Evolutionary conservation across 2,113 vertebrate species (phyloP).

Genomic region (Oreotrochilus melanogaster): DNA sequence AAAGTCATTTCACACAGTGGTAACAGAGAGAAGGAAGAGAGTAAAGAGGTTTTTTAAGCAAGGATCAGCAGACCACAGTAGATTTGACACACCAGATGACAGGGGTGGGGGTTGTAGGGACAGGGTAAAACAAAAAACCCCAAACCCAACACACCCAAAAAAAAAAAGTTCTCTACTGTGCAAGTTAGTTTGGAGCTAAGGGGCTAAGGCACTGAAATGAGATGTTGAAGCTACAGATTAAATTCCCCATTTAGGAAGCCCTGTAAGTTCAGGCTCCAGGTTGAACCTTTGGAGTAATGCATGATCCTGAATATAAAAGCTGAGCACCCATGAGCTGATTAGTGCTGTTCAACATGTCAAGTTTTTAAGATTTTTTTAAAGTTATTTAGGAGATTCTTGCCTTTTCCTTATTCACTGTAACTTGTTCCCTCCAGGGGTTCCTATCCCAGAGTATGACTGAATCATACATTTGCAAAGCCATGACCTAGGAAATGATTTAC

Average conservation of each 20-base stretch:
- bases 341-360: background rate
- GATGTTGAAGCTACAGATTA: background rate
- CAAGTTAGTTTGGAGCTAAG: background rate
- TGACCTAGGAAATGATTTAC: background rate
- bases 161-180: background rate
- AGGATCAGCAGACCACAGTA: background rate
- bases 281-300: background rate
- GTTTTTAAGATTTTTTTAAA: background rate
- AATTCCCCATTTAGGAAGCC: background rate
- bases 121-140: background rate
- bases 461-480: background rate
- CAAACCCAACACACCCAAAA: too few relatives aligned
- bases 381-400: background rate
- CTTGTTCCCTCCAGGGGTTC: background rate
- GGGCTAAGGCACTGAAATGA: background rate
- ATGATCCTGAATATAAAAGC: background rate
- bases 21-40: background rate
- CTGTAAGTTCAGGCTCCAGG: background rate
- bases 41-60: background rate
- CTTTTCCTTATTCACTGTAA: background rate
- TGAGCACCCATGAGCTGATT: background rate
- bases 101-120: rapidly evolving
- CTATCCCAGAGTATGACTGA: background rate
- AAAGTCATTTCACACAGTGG: background rate
- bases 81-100: background rate